Evolutionary conservation across 2,113 vertebrate species (phyloP), one percentile per base, ranked within the genome.

Genomic region (Steatornis caripensis): DNA sequence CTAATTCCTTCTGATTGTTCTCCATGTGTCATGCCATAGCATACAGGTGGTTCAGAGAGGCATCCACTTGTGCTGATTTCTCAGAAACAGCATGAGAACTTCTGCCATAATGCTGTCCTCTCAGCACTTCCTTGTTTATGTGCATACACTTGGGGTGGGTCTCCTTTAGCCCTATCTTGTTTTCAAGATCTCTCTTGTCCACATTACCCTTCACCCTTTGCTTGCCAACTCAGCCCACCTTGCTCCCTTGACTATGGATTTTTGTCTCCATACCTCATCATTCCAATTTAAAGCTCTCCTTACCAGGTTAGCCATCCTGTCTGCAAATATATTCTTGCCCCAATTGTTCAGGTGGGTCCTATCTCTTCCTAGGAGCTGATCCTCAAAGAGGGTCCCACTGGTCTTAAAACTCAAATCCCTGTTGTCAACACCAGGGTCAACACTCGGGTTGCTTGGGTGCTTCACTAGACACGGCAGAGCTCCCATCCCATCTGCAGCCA

Each of bases 181-280:
- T 68, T 75, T 46, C 70, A 61, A 16, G n/a, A 48, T 58, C 43
- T 58, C 17, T 72, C 29, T 64, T 64, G 37, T 53, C 30, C 15
- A 30, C 15, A 4, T 62, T 45, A 53, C 6, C 15, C 21, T 46
- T 62, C 34, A 54, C 6, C 60, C 34, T 79, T 84, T 64, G 24
- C 30, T 94, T 88, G 43, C 43, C 43, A 37, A 26, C 5, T 46
- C 36, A 30, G 43, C 43, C 61, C n/a, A 23, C 71, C 30, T 88
- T 70, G 43, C 13, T 58, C 13, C n/a, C 54, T 54, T 37, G 55
- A n/a, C 6, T 57, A 15, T 75, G 75, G 14, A 3, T 62, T 89
- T 49, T 88, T 4, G 5, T 51, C 17, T 64, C 61, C 20, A n/a
- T 75, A 23, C 15, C 11, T 12, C 21, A 27, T 68, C 0, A 0